These are phyloP conservation scores for Calephelis perditalis DNA, from an alignment of 2,888 invertebrate genomes.

Conservation along the genomic window DNA sequence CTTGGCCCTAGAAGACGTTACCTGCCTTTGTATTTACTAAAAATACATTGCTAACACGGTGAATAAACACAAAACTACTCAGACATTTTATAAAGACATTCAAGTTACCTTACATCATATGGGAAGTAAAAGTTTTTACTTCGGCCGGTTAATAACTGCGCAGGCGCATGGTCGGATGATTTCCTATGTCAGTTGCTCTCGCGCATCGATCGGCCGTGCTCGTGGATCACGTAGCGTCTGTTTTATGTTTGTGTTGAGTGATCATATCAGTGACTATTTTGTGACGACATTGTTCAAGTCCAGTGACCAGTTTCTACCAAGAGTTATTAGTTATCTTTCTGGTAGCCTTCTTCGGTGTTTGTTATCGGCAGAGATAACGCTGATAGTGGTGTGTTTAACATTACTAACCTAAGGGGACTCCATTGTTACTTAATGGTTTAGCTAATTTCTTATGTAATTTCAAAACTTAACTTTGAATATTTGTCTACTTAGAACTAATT, in stretches of 20 bases:
- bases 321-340: constrained; percentile 33
- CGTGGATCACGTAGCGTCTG: constrained; percentile 32
- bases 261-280: constrained; percentile 23
- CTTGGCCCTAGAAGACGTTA: constrained; percentile 63
- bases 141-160: constrained; percentile 49
- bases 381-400: constrained; percentile 59
- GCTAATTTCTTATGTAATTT: constrained; percentile 17
- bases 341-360: constrained; percentile 38
- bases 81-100: constrained; percentile 29
- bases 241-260: constrained; percentile 16
- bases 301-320: constrained; percentile 19
- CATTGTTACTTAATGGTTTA: constrained; percentile 18
- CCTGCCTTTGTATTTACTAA: constrained; percentile 69
- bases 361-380: constrained; percentile 50
- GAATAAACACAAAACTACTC: constrained; percentile 56
- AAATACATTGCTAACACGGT: constrained; percentile 67
- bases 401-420: constrained; percentile 25
- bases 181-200: constrained; percentile 66
- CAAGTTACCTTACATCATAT: constrained; percentile 21
- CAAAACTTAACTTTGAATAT: constrained; percentile 8
- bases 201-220: constrained; percentile 56
- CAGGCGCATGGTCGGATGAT: constrained; percentile 59
- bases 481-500: not conserved
- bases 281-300: constrained; percentile 29
- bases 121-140: constrained; percentile 36